Conservation (phyloP, 2,113 vertebrate genomes). For the Misgurnus anguillicaudatus region DNA sequence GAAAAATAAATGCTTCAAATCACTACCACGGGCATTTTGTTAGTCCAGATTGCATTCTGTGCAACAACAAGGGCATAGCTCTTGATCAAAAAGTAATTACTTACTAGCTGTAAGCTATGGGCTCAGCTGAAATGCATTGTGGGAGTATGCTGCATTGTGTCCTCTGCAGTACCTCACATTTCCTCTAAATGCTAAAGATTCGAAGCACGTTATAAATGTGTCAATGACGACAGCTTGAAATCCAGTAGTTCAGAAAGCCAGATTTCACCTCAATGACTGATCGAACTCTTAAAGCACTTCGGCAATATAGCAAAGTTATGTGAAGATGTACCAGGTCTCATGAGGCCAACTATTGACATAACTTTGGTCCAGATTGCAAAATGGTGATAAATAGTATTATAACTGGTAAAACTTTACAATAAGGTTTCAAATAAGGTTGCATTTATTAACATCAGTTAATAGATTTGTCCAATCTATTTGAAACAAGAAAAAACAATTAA, state of each 20-base stretch:
- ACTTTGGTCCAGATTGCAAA: no score
- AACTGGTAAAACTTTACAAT: no score
- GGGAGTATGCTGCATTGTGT: conserved; percentile 35
- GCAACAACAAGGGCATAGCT: conserved; percentile 46
- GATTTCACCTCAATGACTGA: neutral
- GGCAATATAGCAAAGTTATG: no score
- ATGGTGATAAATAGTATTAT: no score
- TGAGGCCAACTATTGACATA: no score
- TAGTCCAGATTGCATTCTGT: conserved; percentile 46
- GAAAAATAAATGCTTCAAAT: conserved; percentile 49
- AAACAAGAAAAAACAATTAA: no score
- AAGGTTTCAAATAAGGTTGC: no score
- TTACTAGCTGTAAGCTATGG: conserved; percentile 49
- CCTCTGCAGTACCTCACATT: neutral
- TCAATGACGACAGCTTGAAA: conserved; percentile 15
- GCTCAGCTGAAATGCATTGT: conserved; percentile 49
- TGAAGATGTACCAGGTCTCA: neutral
- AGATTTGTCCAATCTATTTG: no score
- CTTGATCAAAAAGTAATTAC: conserved; percentile 57
- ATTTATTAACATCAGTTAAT: no score
- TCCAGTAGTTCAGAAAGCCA: neutral
- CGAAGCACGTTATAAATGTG: neutral
- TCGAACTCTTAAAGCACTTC: neutral
- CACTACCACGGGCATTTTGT: conserved; percentile 45
- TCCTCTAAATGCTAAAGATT: conserved; percentile 41